Conservation (phyloP, 2,113 vertebrate genomes). For the Regulus satrapa region DNA sequence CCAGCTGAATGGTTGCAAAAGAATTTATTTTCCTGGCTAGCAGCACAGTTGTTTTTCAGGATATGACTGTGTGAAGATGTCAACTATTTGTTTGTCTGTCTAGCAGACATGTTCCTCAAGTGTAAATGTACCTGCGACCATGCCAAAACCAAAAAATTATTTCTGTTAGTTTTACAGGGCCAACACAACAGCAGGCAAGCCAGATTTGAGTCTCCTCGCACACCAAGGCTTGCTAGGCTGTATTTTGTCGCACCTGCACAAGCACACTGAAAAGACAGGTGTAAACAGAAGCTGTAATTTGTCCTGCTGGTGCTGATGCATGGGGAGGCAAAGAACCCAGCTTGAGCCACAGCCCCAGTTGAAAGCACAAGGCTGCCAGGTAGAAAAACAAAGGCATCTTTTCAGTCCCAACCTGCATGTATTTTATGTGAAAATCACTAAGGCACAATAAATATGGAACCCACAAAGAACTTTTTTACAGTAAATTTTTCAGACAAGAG, state of each 20-base stretch:
- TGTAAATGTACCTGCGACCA: fast-evolving
- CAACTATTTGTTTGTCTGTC: background rate
- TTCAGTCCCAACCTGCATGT: background rate
- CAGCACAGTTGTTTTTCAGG: background rate
- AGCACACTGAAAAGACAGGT: background rate
- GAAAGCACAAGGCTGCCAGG: constrained; percentile 3
- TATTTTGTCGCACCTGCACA: constrained; percentile 38
- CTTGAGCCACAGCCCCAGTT: background rate
- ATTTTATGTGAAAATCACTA: constrained; percentile 39
- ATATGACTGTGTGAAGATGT: background rate
- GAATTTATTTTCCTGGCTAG: background rate
- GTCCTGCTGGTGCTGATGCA: constrained; percentile 33
- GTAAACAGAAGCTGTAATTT: constrained; percentile 37
- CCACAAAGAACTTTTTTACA: background rate
- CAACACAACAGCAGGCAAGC: background rate
- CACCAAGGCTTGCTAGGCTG: background rate
- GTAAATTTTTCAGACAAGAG: constrained; percentile 12
- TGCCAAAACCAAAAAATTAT: background rate
- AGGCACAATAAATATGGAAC: constrained; percentile 1
- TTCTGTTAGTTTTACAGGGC: background rate
- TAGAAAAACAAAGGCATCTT: background rate
- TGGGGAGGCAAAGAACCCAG: background rate
- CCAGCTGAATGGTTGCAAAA: background rate
- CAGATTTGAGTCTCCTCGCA: background rate
- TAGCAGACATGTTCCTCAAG: background rate